Evolutionary conservation across 2,113 vertebrate genomes (phyloP).

Genomic region (Oncorhynchus mykiss): DNA sequence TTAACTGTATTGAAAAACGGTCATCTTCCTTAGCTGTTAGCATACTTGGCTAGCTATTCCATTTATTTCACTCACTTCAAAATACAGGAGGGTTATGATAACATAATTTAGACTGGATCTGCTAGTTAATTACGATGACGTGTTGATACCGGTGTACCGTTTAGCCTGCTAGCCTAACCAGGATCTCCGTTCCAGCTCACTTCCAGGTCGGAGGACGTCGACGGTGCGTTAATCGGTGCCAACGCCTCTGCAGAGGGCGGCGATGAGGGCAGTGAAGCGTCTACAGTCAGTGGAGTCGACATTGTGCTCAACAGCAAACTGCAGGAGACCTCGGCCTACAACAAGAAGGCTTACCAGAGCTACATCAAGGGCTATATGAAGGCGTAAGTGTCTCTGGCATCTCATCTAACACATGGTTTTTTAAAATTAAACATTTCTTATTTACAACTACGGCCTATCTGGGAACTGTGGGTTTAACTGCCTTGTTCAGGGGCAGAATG

Average conservation of each 20-base stretch:
- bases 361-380: conserved; percentile 88
- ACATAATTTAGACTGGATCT: not conserved
- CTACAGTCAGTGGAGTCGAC: conserved; percentile 78
- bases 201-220: conserved; percentile 79
- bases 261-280: conserved; percentile 76
- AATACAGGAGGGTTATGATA: not conserved
- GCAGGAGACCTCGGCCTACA: conserved; percentile 78
- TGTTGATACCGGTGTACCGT: not conserved
- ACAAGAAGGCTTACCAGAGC: conserved; percentile 79
- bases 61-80: not conserved
- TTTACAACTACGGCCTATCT: too few species aligned
- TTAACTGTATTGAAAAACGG: not conserved
- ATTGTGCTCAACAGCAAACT: conserved; percentile 85
- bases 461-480: too few species aligned
- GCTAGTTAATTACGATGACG: not conserved
- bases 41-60: not conserved
- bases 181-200: conserved; percentile 69
- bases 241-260: conserved; percentile 83
- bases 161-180: not conserved
- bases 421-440: too few species aligned
- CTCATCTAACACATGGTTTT: too few species aligned
- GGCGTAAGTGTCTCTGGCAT: conserved; percentile 61
- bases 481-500: too few species aligned
- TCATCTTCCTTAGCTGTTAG: not conserved
- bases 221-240: conserved; percentile 84